These are phyloP conservation scores for Aproaerema taeniolella DNA, from an alignment of 2,888 invertebrate species.

Conservation along the genomic window DNA sequence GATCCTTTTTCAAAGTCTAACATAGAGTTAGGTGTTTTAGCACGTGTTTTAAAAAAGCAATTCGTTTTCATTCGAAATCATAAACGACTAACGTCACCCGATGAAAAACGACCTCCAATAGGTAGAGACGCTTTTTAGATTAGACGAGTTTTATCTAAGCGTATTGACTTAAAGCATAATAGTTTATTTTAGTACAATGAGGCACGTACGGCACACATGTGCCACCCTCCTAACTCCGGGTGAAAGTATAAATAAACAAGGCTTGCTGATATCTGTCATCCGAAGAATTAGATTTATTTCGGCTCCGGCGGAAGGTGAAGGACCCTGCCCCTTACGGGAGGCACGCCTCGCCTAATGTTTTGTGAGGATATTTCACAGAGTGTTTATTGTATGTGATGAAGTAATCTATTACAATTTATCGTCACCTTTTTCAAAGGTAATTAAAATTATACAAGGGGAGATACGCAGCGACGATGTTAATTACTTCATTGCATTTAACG, in stretches of 20 bases:
- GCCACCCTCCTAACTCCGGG: slow-evolving; percentile 44
- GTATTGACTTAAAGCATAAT: slow-evolving; percentile 58
- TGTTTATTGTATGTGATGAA: slow-evolving; percentile 18
- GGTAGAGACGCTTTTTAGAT: too few relatives aligned
- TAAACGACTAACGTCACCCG: too few relatives aligned
- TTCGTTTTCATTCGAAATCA: slow-evolving; percentile 24
- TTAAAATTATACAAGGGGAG: slow-evolving; percentile 13
- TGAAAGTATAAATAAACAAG: slow-evolving; percentile 75
- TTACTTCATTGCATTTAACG: slow-evolving; percentile 11
- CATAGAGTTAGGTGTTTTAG: too few relatives aligned
- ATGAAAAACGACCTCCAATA: too few relatives aligned
- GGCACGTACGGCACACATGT: slow-evolving; percentile 55
- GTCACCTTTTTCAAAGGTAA: slow-evolving; percentile 5
- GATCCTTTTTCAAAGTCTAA: slow-evolving; percentile 56
- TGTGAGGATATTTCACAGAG: slow-evolving; percentile 35
- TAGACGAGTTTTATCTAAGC: slow-evolving; percentile 27
- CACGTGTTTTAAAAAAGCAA: too few relatives aligned
- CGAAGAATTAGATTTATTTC: slow-evolving; percentile 74
- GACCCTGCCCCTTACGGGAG: slow-evolving; percentile 53
- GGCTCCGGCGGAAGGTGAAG: slow-evolving; percentile 66
- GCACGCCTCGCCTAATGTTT: slow-evolving; percentile 36
- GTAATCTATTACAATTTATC: slow-evolving; percentile 13
- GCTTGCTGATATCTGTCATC: slow-evolving; percentile 76
- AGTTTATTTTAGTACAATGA: slow-evolving; percentile 66
- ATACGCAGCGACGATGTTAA: slow-evolving; percentile 9